Percentiles rank a stretch among this genome's conserved stretches.
Conservation (phyloP, 2,113 vertebrate species). For the Irena cyanogastra region DNA sequence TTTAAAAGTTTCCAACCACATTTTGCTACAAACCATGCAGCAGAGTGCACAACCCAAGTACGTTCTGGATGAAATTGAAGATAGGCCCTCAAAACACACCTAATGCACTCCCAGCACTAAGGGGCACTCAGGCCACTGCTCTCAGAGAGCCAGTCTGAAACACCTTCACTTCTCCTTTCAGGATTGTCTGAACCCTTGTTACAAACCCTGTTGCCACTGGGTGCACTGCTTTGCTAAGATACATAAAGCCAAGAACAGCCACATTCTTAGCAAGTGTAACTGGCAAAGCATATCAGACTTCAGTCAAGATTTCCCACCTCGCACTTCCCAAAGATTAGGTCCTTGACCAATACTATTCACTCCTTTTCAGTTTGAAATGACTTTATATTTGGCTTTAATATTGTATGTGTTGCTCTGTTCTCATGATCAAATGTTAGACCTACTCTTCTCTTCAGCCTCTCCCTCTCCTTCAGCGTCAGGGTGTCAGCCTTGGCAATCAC, state of each 20-base stretch:
- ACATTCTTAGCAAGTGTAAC: not conserved
- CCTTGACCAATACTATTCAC: not conserved
- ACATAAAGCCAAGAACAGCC: not conserved
- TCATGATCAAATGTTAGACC: not conserved
- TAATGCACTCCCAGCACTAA: not conserved
- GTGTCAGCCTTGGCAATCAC: conserved; percentile 90
- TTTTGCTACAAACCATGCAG: not conserved
- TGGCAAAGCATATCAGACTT: not conserved
- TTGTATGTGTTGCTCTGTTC: not conserved
- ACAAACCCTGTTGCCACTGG: fast-evolving
- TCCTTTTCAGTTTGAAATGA: not conserved
- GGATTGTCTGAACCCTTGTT: not conserved
- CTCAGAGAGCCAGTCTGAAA: not conserved
- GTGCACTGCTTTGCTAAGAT: not conserved
- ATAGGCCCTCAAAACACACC: not conserved
- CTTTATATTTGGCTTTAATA: not conserved
- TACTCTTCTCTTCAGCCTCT: conserved; percentile 85
- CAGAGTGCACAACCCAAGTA: not conserved
- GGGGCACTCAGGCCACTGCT: not conserved
- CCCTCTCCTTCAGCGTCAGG: conserved; percentile 83
- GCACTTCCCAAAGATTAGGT: not conserved
- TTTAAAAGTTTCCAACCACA: not conserved
- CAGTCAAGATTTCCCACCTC: not conserved
- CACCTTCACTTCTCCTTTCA: not conserved
- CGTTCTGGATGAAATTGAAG: not conserved